These are phyloP conservation scores for Apteryx owenii DNA, from an alignment of 2,113 vertebrate species.

Conservation along the genomic window DNA sequence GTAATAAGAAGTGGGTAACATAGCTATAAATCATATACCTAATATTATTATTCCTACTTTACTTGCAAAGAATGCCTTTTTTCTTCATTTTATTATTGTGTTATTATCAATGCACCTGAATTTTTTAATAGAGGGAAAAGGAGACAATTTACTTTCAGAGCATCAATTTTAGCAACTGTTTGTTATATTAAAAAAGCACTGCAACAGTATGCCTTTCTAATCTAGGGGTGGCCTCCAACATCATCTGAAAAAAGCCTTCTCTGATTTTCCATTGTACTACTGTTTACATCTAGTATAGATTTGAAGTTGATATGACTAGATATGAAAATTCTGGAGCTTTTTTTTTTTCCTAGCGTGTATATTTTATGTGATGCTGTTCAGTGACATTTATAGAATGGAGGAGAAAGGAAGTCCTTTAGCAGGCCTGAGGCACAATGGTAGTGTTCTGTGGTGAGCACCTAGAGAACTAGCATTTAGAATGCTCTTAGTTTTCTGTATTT, in stretches of 20 bases:
- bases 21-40: neutral
- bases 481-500: neutral
- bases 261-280: too few relatives aligned
- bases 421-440: neutral
- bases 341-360: neutral
- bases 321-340: neutral
- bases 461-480: neutral
- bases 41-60: neutral
- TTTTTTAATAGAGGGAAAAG: neutral
- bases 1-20: neutral
- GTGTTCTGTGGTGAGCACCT: neutral
- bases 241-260: neutral
- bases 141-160: neutral
- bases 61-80: neutral
- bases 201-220: neutral
- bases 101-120: neutral
- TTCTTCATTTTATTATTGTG: neutral
- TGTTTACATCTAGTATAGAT: neutral
- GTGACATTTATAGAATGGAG: neutral
- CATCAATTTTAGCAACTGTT: neutral
- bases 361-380: neutral
- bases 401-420: neutral
- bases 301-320: neutral
- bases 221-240: neutral
- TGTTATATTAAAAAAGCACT: neutral